These are phyloP conservation scores for Physocephala rufipes DNA, from an alignment of 2,888 invertebrate genomes.

Conservation along the genomic window DNA sequence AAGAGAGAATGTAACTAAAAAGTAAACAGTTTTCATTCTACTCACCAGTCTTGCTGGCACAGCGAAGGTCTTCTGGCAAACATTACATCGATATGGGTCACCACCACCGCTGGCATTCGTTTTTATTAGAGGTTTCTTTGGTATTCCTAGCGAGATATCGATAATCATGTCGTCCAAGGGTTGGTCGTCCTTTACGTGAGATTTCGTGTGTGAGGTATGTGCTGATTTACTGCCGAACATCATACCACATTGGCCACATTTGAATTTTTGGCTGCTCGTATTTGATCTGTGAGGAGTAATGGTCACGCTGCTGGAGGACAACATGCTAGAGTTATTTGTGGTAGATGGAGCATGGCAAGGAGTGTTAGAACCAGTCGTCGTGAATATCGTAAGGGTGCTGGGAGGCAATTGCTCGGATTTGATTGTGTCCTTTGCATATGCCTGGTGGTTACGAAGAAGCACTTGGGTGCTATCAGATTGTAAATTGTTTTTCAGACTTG, in stretches of 20 bases:
- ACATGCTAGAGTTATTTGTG: constrained; percentile 16
- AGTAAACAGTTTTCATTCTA: constrained; percentile 28
- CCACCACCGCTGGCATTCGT: constrained; percentile 56
- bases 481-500: constrained; percentile 49
- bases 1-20: neutral
- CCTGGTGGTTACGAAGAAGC: constrained; percentile 34
- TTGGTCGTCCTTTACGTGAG: constrained; percentile 69
- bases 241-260: constrained; percentile 78
- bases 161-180: constrained; percentile 50
- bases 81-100: constrained; percentile 88
- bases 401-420: constrained; percentile 50
- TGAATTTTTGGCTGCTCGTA: constrained; percentile 68
- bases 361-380: constrained; percentile 34
- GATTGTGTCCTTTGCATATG: constrained; percentile 38
- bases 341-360: constrained; percentile 43
- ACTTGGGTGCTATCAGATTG: neutral
- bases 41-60: constrained; percentile 83
- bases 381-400: constrained; percentile 43
- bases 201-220: constrained; percentile 75
- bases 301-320: constrained; percentile 42
- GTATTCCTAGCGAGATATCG: constrained; percentile 55
- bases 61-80: constrained; percentile 90
- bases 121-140: constrained; percentile 62
- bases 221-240: constrained; percentile 79
- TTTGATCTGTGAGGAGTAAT: constrained; percentile 46